Evolutionary conservation across 2,888 invertebrate genomes (phyloP), one percentile per base, ranked within the genome.

Genomic region (Acronicta leporina): DNA sequence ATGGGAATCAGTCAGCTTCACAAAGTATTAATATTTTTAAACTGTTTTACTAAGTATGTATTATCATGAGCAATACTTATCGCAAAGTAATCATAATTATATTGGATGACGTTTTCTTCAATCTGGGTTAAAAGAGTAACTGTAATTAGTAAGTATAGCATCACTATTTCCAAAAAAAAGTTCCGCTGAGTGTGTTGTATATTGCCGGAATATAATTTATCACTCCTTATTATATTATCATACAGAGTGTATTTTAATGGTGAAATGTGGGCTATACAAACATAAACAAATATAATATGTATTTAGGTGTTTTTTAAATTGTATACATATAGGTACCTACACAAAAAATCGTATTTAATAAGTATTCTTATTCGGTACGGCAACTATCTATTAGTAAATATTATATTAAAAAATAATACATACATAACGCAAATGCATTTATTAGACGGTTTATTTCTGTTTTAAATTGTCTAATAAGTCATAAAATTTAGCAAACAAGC

Each of bases 161-260:
- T 62, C 55, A 53, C 33, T 56, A 46, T 10, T 52, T 63, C 25
- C 40, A 27, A 49, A 46, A 33, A 45, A 15, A 11, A 33, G 20
- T 47, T 63, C 35, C 8, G 30, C 20, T 16, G 33, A 8, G 20
- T 13, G 13, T 49, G n/a, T 56, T 46, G 49, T 38, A 68, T 45
- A 68, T 63, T 63, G 27, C 10, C 52, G 63, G 38, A 55, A 44
- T 49, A 49, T 52, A 52, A 67, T n/a, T n/a, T n/a, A n/a, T n/a
- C n/a, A n/a, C n/a, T n/a, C n/a, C n/a, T n/a, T n/a, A n/a, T n/a
- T n/a, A n/a, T n/a, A n/a, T n/a, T n/a, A n/a, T n/a, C n/a, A n/a
- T 54, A 48, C 38, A 68, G 11, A 14, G 43, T 46, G n/a, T 35
- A 30, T 47, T 54, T 51, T n/a, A n/a, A 61, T 51, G 27, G 43